Base-by-base conservation (phyloP, 2,113 vertebrate species). In the Paraplagusia blochii region DNA sequence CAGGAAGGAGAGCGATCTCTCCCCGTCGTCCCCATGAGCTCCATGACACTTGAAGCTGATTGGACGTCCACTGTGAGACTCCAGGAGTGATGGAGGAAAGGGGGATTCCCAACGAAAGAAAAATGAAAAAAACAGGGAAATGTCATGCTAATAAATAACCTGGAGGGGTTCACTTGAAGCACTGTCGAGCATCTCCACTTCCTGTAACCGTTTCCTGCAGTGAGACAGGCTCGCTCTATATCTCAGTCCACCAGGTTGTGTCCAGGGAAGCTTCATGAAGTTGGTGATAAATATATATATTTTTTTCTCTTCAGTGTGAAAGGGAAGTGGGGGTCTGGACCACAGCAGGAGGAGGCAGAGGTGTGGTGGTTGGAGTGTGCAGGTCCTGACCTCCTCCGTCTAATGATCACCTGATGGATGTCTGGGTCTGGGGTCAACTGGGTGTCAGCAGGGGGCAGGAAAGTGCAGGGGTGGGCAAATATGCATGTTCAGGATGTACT, bases 331-430 rank as follows among this genome's bases (percentile, higher is more conserved):
- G 53, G 53, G 64, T 70, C 22, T 29, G 22, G 22, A 29, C 22
- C 57, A 68, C 33, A 53, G 68, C 77, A 78, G 65, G 66, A 74
- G 82, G 66, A 76, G 60, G 53, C 74, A 57, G 78, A 76, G 74
- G 76, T 75, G 81, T 77, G 54, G 74, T 34, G 67, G 77, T 75
- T 70, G 74, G 70, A 83, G 80, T 76, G 80, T 63, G 49, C 16
- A 53, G 88, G 85, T 89, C 74, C 35, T 34, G 77, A 87, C 86
- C 84, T 65, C 66, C 53, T 64, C 49, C 82, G 82, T 85, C 77
- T 88, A 86, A 88, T 82, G 87, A 87, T 81, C 82, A 87, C 63
- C 85, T 85, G 86, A 89, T 89, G 69, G 78, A 90, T 89, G 87
- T 72, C 40, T 29, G 60, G 61, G 52, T 55, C 67, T 43, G 82